Percentiles rank a stretch among this genome's conserved stretches.
Conservation (phyloP, 2,888 invertebrate genomes). For the Plebejus melissa region DNA sequence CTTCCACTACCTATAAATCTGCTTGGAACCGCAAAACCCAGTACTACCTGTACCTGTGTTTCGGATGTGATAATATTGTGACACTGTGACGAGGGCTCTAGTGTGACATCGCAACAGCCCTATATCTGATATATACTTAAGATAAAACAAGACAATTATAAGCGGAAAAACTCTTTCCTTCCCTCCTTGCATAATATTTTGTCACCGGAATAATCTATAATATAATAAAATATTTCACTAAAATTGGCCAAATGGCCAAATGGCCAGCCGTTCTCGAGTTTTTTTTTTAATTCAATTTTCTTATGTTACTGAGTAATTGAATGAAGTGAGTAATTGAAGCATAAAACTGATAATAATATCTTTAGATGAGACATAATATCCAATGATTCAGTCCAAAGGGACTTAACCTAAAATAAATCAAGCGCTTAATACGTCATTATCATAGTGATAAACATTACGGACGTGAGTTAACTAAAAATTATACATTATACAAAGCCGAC, state of each 20-base stretch:
- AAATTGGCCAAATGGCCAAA: no score
- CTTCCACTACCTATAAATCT: neutral
- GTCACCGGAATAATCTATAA: no score
- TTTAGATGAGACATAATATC: neutral
- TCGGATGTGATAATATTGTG: constrained; percentile 3
- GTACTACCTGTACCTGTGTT: neutral
- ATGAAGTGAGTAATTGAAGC: no score
- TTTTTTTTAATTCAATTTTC: no score
- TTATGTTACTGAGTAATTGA: no score
- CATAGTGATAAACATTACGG: neutral
- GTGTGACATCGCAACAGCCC: no score
- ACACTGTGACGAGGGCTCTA: neutral
- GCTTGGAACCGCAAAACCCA: neutral
- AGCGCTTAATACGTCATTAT: neutral
- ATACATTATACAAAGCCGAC: neutral
- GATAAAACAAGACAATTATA: no score
- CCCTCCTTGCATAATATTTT: no score
- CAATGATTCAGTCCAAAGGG: neutral
- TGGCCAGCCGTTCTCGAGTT: no score
- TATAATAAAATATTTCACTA: no score
- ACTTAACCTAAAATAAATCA: neutral
- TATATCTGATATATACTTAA: no score
- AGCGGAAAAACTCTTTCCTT: no score
- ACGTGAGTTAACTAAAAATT: neutral
- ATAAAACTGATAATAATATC: neutral